Percentiles rank a stretch among this genome's conserved stretches.
phyloP scores from a whole-genome alignment of 1,140 invertebrate species.

The Bombus polaris region DNA sequence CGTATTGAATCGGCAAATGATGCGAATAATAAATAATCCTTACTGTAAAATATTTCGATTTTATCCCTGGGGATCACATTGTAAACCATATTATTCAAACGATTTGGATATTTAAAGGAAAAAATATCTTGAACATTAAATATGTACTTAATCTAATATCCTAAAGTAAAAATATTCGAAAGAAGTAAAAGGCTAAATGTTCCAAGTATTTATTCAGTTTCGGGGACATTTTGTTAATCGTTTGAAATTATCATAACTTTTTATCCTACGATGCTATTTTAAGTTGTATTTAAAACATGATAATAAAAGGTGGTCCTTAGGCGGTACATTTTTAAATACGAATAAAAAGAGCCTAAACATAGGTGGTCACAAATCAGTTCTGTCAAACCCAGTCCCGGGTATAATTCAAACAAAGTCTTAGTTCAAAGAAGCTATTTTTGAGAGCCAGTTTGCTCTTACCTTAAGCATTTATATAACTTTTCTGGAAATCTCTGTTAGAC shows the following conservation, averaged over 20 bases:
- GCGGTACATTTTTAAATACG: background rate
- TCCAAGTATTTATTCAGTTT: too few relatives aligned
- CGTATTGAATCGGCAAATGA: background rate
- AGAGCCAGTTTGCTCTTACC: background rate
- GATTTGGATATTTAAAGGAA: background rate
- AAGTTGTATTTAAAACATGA: background rate
- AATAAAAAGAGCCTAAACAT: conserved; percentile 7
- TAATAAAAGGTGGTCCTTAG: background rate
- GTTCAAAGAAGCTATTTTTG: conserved; percentile 39
- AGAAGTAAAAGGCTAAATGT: too few relatives aligned
- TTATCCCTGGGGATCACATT: background rate
- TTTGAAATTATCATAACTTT: too few relatives aligned
- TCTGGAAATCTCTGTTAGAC: background rate
- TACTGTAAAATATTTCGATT: background rate
- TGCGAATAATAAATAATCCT: background rate
- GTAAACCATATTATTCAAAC: background rate
- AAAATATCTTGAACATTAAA: background rate
- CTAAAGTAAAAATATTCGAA: background rate
- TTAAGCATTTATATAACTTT: conserved; percentile 1
- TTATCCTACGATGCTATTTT: background rate
- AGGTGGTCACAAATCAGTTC: background rate
- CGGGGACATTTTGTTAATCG: too few relatives aligned
- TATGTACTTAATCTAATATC: background rate
- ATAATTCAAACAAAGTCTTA: conserved; percentile 23
- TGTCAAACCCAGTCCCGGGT: conserved; percentile 9